These are phyloP conservation scores for Motacilla tschutschensis DNA, from an alignment of 2,113 vertebrate species.

Conservation along the genomic window DNA sequence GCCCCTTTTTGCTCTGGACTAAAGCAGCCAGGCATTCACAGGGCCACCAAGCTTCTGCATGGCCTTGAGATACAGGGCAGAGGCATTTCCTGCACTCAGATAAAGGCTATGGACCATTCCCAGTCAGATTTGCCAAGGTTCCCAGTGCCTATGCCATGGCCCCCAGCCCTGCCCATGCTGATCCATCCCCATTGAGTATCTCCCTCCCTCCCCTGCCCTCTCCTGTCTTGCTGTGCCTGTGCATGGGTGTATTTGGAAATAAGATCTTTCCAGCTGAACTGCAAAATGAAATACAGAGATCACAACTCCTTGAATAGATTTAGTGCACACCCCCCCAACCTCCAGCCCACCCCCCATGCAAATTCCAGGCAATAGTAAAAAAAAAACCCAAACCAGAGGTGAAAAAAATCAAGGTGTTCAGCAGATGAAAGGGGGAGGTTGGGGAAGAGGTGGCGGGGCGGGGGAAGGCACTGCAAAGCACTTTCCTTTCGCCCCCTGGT, in stretches of 20 bases:
- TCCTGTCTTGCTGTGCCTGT: constrained; percentile 56
- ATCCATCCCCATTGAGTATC: constrained; percentile 18
- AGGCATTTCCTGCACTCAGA: neutral
- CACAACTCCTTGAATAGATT: constrained; percentile 66
- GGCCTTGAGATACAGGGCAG: neutral
- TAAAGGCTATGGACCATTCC: neutral
- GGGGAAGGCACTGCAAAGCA: neutral
- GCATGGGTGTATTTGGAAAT: constrained; percentile 76
- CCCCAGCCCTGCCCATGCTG: neutral
- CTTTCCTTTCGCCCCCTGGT: neutral
- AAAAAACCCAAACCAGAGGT: neutral
- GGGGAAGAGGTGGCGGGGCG: neutral
- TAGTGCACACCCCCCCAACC: neutral
- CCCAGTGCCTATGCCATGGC: neutral
- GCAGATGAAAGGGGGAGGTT: neutral
- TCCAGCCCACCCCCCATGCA: neutral
- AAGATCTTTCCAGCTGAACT: constrained; percentile 74
- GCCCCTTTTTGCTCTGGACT: neutral
- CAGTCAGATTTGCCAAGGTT: neutral
- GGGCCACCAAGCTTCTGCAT: neutral
- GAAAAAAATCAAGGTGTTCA: neutral
- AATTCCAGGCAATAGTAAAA: neutral
- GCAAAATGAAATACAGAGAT: constrained; percentile 71
- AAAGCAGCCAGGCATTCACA: neutral
- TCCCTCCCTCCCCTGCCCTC: constrained; percentile 24